These are phyloP conservation scores for Mesoclemmys tuberculata DNA, from an alignment of 2,113 vertebrate species.

Conservation along the genomic window DNA sequence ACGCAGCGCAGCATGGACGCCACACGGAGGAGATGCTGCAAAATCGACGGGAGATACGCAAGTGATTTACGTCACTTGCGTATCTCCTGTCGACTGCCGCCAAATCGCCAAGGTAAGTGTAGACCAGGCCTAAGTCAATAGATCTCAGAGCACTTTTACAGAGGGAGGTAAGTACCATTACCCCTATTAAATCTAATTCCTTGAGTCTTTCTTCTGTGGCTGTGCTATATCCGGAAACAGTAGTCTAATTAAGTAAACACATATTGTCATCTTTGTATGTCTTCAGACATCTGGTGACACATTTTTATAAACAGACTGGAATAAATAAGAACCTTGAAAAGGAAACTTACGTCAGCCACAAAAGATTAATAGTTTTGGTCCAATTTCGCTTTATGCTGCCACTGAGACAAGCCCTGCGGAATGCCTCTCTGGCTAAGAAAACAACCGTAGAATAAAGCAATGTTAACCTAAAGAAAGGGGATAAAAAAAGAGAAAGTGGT, in stretches of 20 bases:
- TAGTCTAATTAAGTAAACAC: neutral
- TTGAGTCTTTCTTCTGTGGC: neutral
- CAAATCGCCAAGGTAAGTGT: no score
- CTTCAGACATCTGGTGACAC: neutral
- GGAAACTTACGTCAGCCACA: conserved; percentile 93
- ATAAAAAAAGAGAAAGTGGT: fast-evolving
- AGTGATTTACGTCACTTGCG: no score
- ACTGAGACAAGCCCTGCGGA: conserved; percentile 94
- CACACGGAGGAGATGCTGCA: no score
- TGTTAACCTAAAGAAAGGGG: conserved; percentile 81
- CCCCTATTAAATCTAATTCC: neutral
- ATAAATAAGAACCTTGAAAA: neutral
- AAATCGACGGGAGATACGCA: no score
- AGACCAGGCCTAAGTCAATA: no score
- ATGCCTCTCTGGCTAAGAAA: conserved; percentile 95
- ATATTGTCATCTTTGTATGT: neutral
- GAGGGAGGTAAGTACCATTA: neutral
- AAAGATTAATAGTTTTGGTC: conserved; percentile 91
- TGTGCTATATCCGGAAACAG: neutral
- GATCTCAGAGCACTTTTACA: neutral
- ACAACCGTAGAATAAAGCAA: conserved; percentile 92
- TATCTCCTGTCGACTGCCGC: no score
- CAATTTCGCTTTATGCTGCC: conserved; percentile 85
- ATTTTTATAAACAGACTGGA: neutral
- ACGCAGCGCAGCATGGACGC: no score